These are phyloP conservation scores for Drosophila peninsularis DNA, from an alignment of 2,888 invertebrate genomes.

Conservation along the genomic window DNA sequence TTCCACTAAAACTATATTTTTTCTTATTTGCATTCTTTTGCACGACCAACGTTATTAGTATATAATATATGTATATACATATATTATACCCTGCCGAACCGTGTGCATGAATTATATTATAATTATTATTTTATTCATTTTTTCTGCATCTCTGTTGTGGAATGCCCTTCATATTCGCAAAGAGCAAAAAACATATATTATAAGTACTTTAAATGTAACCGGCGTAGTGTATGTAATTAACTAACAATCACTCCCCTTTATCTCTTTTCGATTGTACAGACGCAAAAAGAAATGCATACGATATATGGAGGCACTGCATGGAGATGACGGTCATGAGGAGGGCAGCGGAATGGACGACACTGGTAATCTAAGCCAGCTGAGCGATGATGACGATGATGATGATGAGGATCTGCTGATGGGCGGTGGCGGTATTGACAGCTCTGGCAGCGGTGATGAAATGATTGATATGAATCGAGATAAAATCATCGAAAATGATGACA, in stretches of 20 bases:
- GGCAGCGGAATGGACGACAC: slow-evolving; percentile 87
- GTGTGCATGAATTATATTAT: slow-evolving; percentile 25
- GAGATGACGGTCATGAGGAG: slow-evolving; percentile 66
- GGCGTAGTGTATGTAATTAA: neutral
- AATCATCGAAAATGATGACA: slow-evolving; percentile 87
- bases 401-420: slow-evolving; percentile 86
- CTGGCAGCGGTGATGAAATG: slow-evolving; percentile 89
- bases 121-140: slow-evolving; percentile 8
- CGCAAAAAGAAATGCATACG: slow-evolving; percentile 99
- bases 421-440: slow-evolving; percentile 87
- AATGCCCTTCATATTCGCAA: slow-evolving; percentile 40
- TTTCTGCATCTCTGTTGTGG: slow-evolving; percentile 36
- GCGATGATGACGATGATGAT: slow-evolving; percentile 80
- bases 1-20: neutral
- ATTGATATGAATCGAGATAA: slow-evolving; percentile 80
- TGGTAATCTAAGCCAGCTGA: slow-evolving; percentile 60
- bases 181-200: slow-evolving; percentile 4
- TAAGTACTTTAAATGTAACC: neutral
- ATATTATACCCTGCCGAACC: neutral
- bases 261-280: slow-evolving; percentile 85
- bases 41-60: neutral
- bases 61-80: neutral
- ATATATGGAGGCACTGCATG: slow-evolving; percentile 93
- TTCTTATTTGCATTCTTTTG: neutral
- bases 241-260: slow-evolving; percentile 2